A percentile compares a stretch with the other conserved stretches of the same genome.
Conservation (phyloP, 2,797 vertebrate species). For the Pagetopsis macropterus region DNA sequence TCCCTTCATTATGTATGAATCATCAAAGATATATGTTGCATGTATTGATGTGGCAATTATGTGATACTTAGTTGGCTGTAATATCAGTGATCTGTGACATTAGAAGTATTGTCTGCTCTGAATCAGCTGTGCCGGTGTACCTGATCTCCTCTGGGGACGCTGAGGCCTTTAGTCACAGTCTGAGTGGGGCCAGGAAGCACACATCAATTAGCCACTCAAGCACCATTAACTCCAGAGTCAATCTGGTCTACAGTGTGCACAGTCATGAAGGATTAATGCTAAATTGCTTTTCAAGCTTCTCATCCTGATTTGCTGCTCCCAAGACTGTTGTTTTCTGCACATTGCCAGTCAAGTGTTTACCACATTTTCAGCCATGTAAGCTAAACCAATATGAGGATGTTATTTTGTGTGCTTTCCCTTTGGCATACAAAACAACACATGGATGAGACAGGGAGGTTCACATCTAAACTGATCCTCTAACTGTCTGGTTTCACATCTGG, state of each 20-base stretch:
- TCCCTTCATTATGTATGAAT: constrained; percentile 22
- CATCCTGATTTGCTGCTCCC: constrained; percentile 7
- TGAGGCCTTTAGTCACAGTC: constrained; percentile 37
- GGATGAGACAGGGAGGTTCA: constrained; percentile 17
- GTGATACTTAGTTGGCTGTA: neutral
- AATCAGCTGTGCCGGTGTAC: constrained; percentile 12
- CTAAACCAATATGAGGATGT: constrained; percentile 18
- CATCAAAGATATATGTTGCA: constrained; percentile 5
- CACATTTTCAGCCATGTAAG: constrained; percentile 4
- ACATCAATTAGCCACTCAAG: constrained; percentile 53
- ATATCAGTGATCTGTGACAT: constrained; percentile 6
- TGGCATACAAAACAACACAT: constrained; percentile 8
- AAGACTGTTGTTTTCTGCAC: constrained; percentile 21
- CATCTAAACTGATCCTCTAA: neutral
- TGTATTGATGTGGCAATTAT: neutral
- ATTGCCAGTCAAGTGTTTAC: constrained; percentile 12
- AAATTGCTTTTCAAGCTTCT: constrained; percentile 21
- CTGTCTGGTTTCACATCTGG: constrained; percentile 27
- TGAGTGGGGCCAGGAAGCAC: constrained; percentile 43
- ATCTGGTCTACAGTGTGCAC: constrained; percentile 46
- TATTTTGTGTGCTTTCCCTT: constrained; percentile 18
- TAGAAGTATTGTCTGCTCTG: neutral
- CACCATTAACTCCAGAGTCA: constrained; percentile 48
- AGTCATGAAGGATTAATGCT: constrained; percentile 51
- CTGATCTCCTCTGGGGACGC: constrained; percentile 39